Conservation (phyloP, 2,797 vertebrate species). For the Sarcoramphus papa region DNA sequence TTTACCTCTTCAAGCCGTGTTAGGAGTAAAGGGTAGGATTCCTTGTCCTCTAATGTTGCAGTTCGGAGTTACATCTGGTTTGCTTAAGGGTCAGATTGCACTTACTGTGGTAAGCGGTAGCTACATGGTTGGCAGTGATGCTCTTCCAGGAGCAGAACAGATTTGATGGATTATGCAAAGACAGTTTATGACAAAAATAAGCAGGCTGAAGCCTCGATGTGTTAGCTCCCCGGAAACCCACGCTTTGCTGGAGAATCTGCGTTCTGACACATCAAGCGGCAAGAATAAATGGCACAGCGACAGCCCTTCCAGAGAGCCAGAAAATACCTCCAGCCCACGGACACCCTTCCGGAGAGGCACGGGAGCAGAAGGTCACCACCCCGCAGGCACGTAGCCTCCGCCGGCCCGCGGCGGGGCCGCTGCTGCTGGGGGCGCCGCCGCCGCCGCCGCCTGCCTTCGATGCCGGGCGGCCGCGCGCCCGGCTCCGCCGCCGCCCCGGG, state of each 20-base stretch:
- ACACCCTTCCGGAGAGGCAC: too few relatives aligned
- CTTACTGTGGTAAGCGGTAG: neutral
- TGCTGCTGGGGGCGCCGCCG: neutral
- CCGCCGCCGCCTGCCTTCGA: too few relatives aligned
- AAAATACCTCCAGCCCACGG: neutral
- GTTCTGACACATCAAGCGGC: neutral
- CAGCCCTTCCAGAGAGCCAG: neutral
- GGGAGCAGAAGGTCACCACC: too few relatives aligned
- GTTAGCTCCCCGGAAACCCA: neutral
- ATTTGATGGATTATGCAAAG: neutral
- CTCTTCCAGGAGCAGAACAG: neutral
- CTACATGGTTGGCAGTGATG: neutral
- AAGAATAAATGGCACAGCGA: neutral
- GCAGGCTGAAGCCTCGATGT: neutral
- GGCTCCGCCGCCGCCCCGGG: neutral
- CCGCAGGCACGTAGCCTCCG: fast-evolving
- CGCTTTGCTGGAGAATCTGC: neutral
- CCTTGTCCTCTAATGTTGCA: neutral
- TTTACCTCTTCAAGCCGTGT: neutral
- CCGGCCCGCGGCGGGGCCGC: neutral
- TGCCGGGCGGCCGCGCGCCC: neutral
- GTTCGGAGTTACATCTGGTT: fast-evolving
- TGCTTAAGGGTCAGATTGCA: neutral
- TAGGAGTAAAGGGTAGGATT: neutral
- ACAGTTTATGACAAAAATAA: neutral